These are phyloP conservation scores for Pluvialis apricaria DNA, from an alignment of 2,113 vertebrate genomes.

Conservation along the genomic window DNA sequence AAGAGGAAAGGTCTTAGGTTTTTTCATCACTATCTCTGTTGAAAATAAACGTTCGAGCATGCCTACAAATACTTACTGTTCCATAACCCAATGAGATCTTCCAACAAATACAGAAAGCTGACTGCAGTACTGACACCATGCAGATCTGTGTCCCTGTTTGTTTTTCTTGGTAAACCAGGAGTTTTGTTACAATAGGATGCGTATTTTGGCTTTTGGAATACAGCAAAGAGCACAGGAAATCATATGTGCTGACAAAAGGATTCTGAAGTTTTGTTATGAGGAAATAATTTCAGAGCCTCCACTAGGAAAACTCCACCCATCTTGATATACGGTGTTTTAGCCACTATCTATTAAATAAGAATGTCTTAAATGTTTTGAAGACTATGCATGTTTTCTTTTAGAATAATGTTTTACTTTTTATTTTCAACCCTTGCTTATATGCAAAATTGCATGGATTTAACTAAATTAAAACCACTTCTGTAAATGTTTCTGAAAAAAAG, in stretches of 20 bases:
- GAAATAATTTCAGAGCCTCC: not conserved
- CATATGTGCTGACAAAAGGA: constrained; percentile 19
- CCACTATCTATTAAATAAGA: not conserved
- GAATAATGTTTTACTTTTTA: not conserved
- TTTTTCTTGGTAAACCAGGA: constrained; percentile 1
- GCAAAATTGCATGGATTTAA: not conserved
- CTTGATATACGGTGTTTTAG: not conserved
- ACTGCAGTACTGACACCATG: not conserved
- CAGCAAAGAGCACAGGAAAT: constrained; percentile 27
- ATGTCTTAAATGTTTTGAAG: not conserved
- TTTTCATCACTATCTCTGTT: not conserved
- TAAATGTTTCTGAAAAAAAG: not conserved
- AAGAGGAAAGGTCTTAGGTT: not conserved
- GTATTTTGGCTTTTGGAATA: constrained; percentile 3
- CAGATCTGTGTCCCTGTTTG: constrained; percentile 3
- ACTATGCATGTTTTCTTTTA: not conserved
- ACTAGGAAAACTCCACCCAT: constrained; percentile 23
- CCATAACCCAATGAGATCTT: not conserved
- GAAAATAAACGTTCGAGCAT: not conserved
- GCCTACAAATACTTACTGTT: not conserved
- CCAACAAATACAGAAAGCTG: constrained; percentile 15
- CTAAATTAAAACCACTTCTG: not conserved
- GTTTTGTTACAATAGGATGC: not conserved
- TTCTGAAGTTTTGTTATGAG: constrained; percentile 11
- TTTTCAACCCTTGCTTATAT: not conserved